A percentile compares a stretch with the other conserved stretches of the same genome.
phyloP scores from a whole-genome alignment of 2,888 invertebrate genomes.

The Conops quadrifasciatus region DNA sequence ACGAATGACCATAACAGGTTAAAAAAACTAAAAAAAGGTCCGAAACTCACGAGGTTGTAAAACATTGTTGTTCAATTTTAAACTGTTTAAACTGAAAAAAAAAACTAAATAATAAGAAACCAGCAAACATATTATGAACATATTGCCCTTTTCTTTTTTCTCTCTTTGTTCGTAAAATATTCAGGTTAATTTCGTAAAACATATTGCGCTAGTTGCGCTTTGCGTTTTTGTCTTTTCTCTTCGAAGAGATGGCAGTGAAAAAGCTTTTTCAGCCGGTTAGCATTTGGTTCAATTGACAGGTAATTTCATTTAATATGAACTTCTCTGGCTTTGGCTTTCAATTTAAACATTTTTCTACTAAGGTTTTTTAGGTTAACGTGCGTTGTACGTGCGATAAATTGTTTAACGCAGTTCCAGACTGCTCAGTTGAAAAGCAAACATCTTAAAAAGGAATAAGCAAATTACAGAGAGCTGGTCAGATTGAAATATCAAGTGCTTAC shows the following conservation, averaged over 20 bases:
- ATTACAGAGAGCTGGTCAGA: no score
- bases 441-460: no score
- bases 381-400: no score
- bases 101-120: no score
- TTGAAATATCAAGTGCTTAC: no score
- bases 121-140: no score
- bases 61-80: no score
- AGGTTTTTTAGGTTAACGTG: no score
- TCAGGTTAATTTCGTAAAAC: slow-evolving; percentile 18
- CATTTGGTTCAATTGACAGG: slow-evolving; percentile 28
- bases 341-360: slow-evolving; percentile 7
- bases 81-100: no score
- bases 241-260: background rate
- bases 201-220: slow-evolving; percentile 19
- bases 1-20: slow-evolving; percentile 9
- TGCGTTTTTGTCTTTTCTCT: slow-evolving; percentile 7
- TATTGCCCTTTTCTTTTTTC: slow-evolving; percentile 2
- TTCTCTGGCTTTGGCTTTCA: slow-evolving; percentile 8
- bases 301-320: slow-evolving; percentile 7
- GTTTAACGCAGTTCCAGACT: no score
- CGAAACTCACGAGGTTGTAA: no score
- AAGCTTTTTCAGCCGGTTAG: slow-evolving; percentile 16
- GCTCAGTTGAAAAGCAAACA: no score
- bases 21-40: slow-evolving; percentile 6
- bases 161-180: slow-evolving; percentile 12